A percentile compares a stretch with the other conserved stretches of the same genome.
phyloP scores from a whole-genome alignment of 1,140 invertebrate genomes.

The Camponotus pennsylvanicus region DNA sequence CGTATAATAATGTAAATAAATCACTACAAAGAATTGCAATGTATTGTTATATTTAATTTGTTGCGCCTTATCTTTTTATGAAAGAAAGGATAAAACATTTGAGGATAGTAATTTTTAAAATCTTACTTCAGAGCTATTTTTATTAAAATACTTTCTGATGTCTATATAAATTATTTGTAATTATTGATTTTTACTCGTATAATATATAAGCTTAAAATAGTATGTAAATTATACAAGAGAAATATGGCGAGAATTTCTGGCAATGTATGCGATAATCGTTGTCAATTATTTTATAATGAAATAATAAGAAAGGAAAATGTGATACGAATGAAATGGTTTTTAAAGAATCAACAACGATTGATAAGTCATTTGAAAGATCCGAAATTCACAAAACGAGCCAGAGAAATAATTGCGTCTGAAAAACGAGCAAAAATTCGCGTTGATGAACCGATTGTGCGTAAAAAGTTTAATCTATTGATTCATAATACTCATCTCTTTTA shows the following conservation, averaged over 20 bases:
- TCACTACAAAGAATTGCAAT: conserved; percentile 61
- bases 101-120: conserved; percentile 27
- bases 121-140: conserved; percentile 59
- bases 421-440: conserved; percentile 23
- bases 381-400: conserved; percentile 43
- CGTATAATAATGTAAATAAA: conserved; percentile 76
- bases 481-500: not conserved
- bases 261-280: conserved; percentile 73
- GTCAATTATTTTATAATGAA: conserved; percentile 73
- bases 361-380: conserved; percentile 71
- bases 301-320: conserved; percentile 72
- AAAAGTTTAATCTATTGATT: not conserved
- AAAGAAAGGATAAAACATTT: conserved; percentile 54
- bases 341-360: conserved; percentile 76
- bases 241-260: conserved; percentile 32
- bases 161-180: conserved; percentile 33
- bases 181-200: not conserved
- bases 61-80: conserved; percentile 29
- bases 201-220: not conserved
- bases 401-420: conserved; percentile 40
- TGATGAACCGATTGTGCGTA: not conserved
- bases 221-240: conserved; percentile 32
- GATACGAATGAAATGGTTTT: conserved; percentile 76
- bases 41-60: conserved; percentile 15
- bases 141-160: conserved; percentile 49